Percentiles rank a stretch among this genome's conserved stretches.
Conservation (phyloP, 2,113 vertebrate genomes). For the Caranx melampygus region DNA sequence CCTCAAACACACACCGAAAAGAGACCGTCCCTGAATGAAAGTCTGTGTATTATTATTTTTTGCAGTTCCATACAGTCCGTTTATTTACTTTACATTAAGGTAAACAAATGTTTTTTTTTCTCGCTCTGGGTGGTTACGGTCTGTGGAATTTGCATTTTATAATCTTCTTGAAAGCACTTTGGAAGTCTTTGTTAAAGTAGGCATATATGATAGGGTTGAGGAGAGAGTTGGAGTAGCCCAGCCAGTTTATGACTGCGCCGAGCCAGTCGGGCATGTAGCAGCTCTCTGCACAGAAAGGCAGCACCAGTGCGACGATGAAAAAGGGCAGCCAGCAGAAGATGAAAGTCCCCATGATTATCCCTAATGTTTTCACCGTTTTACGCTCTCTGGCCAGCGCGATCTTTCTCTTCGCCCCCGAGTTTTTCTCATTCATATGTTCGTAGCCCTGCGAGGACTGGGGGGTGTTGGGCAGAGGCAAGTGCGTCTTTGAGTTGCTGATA, state of each 20-base stretch:
- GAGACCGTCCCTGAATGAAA: constrained; percentile 73
- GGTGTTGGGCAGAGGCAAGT: constrained; percentile 89
- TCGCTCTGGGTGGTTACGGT: constrained; percentile 70
- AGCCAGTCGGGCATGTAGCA: constrained; percentile 94
- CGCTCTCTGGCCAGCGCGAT: constrained; percentile 93
- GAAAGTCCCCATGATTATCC: constrained; percentile 99
- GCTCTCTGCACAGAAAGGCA: constrained; percentile 92
- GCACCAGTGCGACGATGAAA: constrained; percentile 95
- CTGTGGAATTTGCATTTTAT: constrained; percentile 95
- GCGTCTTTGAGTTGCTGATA: constrained; percentile 87
- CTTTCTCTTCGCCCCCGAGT: constrained; percentile 89
- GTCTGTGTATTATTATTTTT: constrained; percentile 25
- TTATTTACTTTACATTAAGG: constrained; percentile 14
- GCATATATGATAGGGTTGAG: constrained; percentile 98
- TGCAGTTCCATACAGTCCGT: constrained; percentile 35
- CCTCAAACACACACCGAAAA: constrained; percentile 34
- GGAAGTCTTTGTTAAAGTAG: constrained; percentile 99
- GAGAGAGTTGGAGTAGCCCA: constrained; percentile 98
- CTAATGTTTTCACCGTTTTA: constrained; percentile 96
- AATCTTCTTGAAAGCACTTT: constrained; percentile 98
- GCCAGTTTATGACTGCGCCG: constrained; percentile 95
- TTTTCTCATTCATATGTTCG: constrained; percentile 88
- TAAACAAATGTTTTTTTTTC: not conserved
- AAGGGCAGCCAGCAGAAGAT: constrained; percentile 99
- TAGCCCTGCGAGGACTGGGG: constrained; percentile 78